Conservation (phyloP, 1,140 invertebrate species). For the Ceratosolen solmsi region DNA sequence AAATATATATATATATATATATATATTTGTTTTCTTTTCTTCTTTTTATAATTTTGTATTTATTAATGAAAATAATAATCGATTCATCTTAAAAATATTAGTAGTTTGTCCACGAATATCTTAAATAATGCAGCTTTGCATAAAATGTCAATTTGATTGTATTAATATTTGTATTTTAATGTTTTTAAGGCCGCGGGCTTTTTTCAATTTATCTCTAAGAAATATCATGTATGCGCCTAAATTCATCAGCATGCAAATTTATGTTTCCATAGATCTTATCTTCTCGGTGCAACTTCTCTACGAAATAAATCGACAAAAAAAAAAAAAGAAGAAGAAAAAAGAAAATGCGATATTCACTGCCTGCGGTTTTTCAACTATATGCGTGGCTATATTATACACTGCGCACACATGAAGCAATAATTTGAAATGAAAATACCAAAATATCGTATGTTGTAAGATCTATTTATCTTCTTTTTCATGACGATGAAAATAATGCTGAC, state of each 20-base stretch:
- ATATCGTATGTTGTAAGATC: neutral
- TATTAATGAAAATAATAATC: neutral
- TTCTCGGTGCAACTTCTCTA: constrained; percentile 35
- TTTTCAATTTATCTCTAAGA: neutral
- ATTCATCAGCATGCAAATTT: constrained; percentile 26
- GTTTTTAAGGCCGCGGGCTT: neutral
- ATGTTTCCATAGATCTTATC: constrained; percentile 19
- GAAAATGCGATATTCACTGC: too few relatives aligned
- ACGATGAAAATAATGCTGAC: constrained; percentile 29
- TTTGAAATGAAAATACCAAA: constrained; percentile 2
- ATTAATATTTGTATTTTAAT: neutral
- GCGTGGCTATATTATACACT: too few relatives aligned
- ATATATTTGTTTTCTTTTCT: too few relatives aligned
- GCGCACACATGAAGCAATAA: neutral
- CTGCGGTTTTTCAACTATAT: too few relatives aligned
- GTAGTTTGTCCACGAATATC: neutral
- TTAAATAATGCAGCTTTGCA: neutral
- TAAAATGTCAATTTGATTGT: constrained; percentile 1
- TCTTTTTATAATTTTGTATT: neutral
- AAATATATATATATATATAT: neutral
- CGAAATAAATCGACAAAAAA: constrained; percentile 22
- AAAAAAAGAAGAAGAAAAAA: too few relatives aligned
- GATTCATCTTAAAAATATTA: neutral
- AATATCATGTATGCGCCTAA: neutral
- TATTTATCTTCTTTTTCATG: constrained; percentile 22